Conservation (phyloP, 2,797 vertebrate species). For the Acanthurus tractus region DNA sequence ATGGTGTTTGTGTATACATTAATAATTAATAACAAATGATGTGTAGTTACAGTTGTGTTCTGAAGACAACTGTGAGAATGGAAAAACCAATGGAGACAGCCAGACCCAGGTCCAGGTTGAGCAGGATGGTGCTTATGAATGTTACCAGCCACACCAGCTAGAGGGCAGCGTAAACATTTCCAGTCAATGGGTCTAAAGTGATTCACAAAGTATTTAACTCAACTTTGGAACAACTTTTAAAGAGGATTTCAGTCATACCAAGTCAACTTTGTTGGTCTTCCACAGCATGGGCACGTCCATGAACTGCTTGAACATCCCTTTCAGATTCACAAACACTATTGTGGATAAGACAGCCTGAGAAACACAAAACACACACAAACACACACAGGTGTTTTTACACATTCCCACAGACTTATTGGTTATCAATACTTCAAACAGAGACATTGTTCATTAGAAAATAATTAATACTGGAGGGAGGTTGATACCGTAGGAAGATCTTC, state of each 20-base stretch:
- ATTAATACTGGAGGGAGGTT: background rate
- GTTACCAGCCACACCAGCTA: slow-evolving; percentile 95
- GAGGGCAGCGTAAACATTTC: slow-evolving; percentile 33
- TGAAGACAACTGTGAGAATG: slow-evolving; percentile 91
- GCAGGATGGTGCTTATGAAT: slow-evolving; percentile 87
- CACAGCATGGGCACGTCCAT: slow-evolving; percentile 87
- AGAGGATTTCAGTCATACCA: slow-evolving; percentile 82
- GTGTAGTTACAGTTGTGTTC: slow-evolving; percentile 89
- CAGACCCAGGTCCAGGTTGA: slow-evolving; percentile 94
- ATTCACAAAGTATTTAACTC: slow-evolving; percentile 15
- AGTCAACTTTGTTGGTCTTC: slow-evolving; percentile 88
- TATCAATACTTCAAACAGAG: background rate
- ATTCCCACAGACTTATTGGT: background rate
- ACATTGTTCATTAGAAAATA: background rate
- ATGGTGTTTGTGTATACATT: background rate
- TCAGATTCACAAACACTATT: slow-evolving; percentile 92
- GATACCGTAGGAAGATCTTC: slow-evolving; percentile 92
- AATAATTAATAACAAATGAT: background rate
- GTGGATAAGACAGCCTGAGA: slow-evolving; percentile 91
- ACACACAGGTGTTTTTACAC: background rate
- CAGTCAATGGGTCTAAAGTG: slow-evolving; percentile 27
- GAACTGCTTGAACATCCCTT: slow-evolving; percentile 94
- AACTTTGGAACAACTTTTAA: slow-evolving; percentile 13
- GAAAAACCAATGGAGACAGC: slow-evolving; percentile 88
- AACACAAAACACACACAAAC: slow-evolving; percentile 50